Evolutionary conservation across 2,888 invertebrate genomes (phyloP).

Genomic region (Drosophila paramelanica): DNA sequence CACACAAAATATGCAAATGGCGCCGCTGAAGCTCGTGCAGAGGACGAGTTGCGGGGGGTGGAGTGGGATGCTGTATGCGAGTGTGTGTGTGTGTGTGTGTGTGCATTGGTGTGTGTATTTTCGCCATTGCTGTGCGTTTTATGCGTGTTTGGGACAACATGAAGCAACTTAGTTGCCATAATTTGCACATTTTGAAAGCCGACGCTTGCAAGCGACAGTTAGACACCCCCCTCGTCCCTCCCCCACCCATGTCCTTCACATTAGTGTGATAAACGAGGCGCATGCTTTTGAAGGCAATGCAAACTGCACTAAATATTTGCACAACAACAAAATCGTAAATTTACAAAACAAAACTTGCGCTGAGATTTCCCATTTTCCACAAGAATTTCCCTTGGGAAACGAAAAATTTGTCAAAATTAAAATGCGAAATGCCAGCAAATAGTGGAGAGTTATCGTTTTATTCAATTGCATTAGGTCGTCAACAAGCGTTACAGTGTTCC

Average conservation of each 20-base stretch:
- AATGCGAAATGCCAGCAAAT: constrained; percentile 44
- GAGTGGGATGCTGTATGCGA: background rate
- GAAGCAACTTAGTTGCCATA: constrained; percentile 77
- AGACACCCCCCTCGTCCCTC: constrained; percentile 1
- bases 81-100: constrained; percentile 11
- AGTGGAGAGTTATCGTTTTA: constrained; percentile 32
- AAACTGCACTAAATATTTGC: constrained; percentile 64
- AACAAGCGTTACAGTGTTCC: constrained; percentile 51
- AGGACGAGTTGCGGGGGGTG: background rate
- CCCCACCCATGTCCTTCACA: background rate
- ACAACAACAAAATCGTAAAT: constrained; percentile 57
- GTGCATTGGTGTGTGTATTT: constrained; percentile 3
- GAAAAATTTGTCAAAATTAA: background rate
- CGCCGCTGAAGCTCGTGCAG: constrained; percentile 33
- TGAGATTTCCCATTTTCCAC: constrained; percentile 13
- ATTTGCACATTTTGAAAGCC: constrained; percentile 69
- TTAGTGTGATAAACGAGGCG: constrained; percentile 50
- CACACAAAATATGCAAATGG: constrained; percentile 66
- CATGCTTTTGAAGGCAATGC: constrained; percentile 68
- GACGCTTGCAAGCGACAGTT: constrained; percentile 66
- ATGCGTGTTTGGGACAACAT: constrained; percentile 68
- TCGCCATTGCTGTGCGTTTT: constrained; percentile 5
- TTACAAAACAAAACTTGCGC: constrained; percentile 31
- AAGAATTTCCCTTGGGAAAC: constrained; percentile 7
- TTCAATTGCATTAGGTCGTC: constrained; percentile 46